These are phyloP conservation scores for Podilymbus podiceps DNA, from an alignment of 2,113 vertebrate genomes.

Conservation along the genomic window DNA sequence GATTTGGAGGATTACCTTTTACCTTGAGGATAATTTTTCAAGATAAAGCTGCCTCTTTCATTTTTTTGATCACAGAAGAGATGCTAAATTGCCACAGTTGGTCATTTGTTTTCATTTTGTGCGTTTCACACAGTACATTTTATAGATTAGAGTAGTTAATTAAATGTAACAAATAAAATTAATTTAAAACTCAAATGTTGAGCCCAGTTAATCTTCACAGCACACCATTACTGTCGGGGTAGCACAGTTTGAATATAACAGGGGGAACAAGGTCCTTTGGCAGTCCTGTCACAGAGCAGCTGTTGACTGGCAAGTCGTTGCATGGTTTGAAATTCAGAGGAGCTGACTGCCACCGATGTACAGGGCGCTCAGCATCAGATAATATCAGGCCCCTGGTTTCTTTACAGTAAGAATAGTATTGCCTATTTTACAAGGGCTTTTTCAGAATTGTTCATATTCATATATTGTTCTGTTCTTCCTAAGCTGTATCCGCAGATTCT, in stretches of 20 bases:
- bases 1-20: background rate
- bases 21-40: background rate
- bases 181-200: background rate
- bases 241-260: background rate
- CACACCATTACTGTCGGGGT: rapidly evolving
- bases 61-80: background rate
- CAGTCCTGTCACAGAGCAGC: background rate
- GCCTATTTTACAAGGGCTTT: background rate
- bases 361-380: background rate
- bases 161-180: constrained; percentile 32
- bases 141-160: background rate
- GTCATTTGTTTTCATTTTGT: background rate
- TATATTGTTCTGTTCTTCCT: background rate
- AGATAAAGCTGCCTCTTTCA: background rate
- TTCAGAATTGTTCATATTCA: background rate
- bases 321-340: background rate
- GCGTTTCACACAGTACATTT: background rate
- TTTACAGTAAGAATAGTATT: background rate
- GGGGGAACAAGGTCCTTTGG: background rate
- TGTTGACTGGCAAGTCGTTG: background rate
- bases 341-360: background rate
- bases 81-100: background rate
- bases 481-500: background rate
- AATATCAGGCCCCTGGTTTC: background rate
- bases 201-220: background rate